Evolutionary conservation across 2,888 invertebrate species (phyloP), one percentile per base, ranked within the genome.

Genomic region (Macrophya alboannulata): DNA sequence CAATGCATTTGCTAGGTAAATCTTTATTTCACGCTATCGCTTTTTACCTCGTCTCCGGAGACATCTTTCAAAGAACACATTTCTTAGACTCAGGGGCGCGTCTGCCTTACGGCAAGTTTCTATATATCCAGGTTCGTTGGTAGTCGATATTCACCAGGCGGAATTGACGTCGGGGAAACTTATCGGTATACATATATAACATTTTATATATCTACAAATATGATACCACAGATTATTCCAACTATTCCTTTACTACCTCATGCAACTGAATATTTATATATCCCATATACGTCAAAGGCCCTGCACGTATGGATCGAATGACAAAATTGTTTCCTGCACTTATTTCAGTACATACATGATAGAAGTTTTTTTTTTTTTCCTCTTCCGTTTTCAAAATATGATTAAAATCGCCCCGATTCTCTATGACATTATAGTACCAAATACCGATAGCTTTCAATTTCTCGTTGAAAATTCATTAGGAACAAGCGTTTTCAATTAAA

Each of bases 61-160:
- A 68, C 81, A 65, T 65, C 51, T 85, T 72, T 71, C 85, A 37
- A 62, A 45, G 43, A 59, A 65, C 37, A 77, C 85, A 81, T 88
- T 87, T 87, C 88, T 85, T 86, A 86, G 77, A 86, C 87, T 86
- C 45, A 76, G 40, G 76, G 25, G 77, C 31, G 72, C 21, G 43
- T 55, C 77, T 43, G 77, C 77, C 77, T 45, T 25, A 74, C n/a
- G 45, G 72, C 72, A 74, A 74, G 45, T n/a, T 77, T 77, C 15
- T 77, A 55, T 77, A 77, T 77, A 68, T 68, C 31, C 25, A n/a
- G n/a, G 3, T 71, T 40, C n/a, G 9, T 77, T 51, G 55, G 77
- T 55, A 77, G 77, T 77, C 77, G 77, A 77, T 55, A 74, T 74
- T 74, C 72, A 74, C 72, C 8, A 45, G 72, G 45, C 25, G 43